Conservation (phyloP, 2,113 vertebrate genomes). For the Hiodon tergisus region DNA sequence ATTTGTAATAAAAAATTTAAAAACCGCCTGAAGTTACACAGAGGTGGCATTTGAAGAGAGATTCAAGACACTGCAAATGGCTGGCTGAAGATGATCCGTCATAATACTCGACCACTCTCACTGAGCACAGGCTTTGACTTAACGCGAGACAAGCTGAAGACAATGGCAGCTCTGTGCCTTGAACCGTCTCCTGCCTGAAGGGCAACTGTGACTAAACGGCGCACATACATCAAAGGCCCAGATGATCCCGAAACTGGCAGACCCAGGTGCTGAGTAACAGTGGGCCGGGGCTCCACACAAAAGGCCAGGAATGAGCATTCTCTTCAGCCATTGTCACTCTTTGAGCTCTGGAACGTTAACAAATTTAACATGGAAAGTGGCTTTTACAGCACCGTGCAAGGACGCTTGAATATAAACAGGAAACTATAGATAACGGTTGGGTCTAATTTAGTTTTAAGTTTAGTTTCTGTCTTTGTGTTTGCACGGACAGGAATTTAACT, state of each 20-base stretch:
- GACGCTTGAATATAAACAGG: neutral
- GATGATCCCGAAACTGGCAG: slow-evolving; percentile 25
- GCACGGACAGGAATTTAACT: slow-evolving; percentile 15
- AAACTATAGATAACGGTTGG: neutral
- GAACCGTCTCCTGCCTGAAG: neutral
- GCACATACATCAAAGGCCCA: slow-evolving; percentile 16
- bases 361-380: neutral
- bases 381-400: neutral
- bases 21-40: neutral
- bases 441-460: neutral
- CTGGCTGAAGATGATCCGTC: slow-evolving; percentile 13
- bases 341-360: neutral
- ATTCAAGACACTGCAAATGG: slow-evolving; percentile 7
- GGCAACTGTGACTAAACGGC: slow-evolving; percentile 25
- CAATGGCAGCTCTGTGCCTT: slow-evolving; percentile 25
- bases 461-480: neutral
- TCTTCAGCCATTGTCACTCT: neutral
- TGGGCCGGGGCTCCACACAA: neutral
- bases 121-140: neutral
- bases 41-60: slow-evolving; percentile 7
- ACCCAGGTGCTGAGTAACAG: slow-evolving; percentile 20
- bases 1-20: neutral
- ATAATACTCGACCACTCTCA: slow-evolving; percentile 16
- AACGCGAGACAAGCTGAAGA: neutral
- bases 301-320: neutral